Conservation (phyloP, 2,888 invertebrate genomes). For the Caradrina clavipalpis region DNA sequence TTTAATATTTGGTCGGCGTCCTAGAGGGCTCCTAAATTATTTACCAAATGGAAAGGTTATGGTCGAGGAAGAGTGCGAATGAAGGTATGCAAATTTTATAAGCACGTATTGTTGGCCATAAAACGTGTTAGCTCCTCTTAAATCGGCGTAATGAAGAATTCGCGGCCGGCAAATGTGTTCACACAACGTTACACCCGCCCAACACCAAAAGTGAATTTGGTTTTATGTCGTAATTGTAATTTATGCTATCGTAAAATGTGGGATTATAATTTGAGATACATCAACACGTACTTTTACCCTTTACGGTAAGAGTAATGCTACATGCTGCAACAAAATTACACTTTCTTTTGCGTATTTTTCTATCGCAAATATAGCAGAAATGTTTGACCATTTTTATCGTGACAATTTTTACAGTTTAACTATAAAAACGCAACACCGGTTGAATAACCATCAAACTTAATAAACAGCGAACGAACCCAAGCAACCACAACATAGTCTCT, state of each 20-base stretch:
- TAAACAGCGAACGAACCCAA: slow-evolving; percentile 45
- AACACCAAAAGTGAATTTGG: slow-evolving; percentile 77
- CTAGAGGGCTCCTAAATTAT: slow-evolving; percentile 90
- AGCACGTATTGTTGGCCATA: slow-evolving; percentile 85
- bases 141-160: slow-evolving; percentile 82
- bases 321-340: slow-evolving; percentile 5
- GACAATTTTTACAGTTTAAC: slow-evolving; percentile 16
- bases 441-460: slow-evolving; percentile 42
- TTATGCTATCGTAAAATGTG: slow-evolving; percentile 70
- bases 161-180: slow-evolving; percentile 72
- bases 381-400: neutral
- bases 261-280: slow-evolving; percentile 48
- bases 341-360: slow-evolving; percentile 16
- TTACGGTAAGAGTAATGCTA: slow-evolving; percentile 31
- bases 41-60: slow-evolving; percentile 91
- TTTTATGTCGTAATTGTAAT: slow-evolving; percentile 78
- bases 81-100: slow-evolving; percentile 90
- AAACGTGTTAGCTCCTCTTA: slow-evolving; percentile 80
- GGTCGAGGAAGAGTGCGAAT: slow-evolving; percentile 89
- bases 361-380: neutral
- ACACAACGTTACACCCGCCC: slow-evolving; percentile 68
- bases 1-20: slow-evolving; percentile 90
- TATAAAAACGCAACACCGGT: slow-evolving; percentile 29
- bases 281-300: slow-evolving; percentile 34
- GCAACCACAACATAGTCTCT: slow-evolving; percentile 52